Evolutionary conservation across 1,140 invertebrate species (phyloP), one percentile per base, ranked within the genome.

Genomic region (Drosophila sp.): DNA sequence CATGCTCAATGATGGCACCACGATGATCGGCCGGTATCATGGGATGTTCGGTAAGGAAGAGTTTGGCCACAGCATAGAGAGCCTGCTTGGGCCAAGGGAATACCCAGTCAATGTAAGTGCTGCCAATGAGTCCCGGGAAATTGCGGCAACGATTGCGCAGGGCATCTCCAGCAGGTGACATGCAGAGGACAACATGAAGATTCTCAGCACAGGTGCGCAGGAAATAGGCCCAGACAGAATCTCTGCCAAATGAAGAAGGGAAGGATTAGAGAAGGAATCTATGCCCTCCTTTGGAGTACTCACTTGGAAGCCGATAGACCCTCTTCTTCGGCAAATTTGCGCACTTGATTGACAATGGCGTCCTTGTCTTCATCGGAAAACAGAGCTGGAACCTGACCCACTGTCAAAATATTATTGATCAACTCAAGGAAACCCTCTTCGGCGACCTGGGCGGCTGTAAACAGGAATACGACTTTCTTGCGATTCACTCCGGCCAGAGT

Each of bases 61-160:
- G 95, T 58, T 95, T 95, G 4, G 97, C 97, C 6, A 98, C 97
- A 0, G 97, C 96, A 54, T 95, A 93, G 17, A 98, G 90, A 1
- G 98, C 97, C 92, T 98, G 96, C 68, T 95, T 94, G 1, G 98
- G 97, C 98, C 98, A 99, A 0, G 96, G 95, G 84, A 97, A 96
- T 71, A 98, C 96, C 97, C 97, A 99, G 92, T 99, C 96, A 60
- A 99, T 97, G 8, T 96, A 97, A 2, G 97, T 98, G 86, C 97
- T 98, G 86, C 97, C 98, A 23, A 98, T 96, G 1, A 99, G 93
- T 0, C 97, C 97, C 0, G 98, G 98, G 92, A 98, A 98, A 93
- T 95, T 97, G 57, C 97, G 93, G 77, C 98, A 97, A 25, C 97
- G 94, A 76, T 95, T 96, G 30, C 96, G 94, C 40, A 98, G 93